Evolutionary conservation across 2,113 vertebrate species (phyloP), one percentile per base, ranked within the genome.

Genomic region (Tragelaphus buxtoni): DNA sequence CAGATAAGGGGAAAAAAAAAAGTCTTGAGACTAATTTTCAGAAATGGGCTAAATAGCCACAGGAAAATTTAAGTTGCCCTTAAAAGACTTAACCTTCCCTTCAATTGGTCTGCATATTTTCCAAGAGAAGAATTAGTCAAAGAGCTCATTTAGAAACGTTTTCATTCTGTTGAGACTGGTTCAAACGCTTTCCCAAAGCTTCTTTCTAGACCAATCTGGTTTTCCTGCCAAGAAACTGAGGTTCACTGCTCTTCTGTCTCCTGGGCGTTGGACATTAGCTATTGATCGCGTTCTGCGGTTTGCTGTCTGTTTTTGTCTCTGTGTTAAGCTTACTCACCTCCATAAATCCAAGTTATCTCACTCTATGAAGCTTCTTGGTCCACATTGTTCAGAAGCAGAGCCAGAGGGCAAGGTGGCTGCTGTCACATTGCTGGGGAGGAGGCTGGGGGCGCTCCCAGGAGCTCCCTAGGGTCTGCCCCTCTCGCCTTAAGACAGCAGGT

Each of bases 381-480:
- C 89, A 91, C 83, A 51, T 60, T 94, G 97, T 97, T 39, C 51
- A 95, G 96, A 98, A 97, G 82, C 72, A 96, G 89, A 53, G 53
- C 86, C 79, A 51, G 65, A 96, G 94, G 84, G 95, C 96, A 96
- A 97, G 94, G 97, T 84, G 97, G 95, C 84, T 98, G 94, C 79
- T 32, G 3, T 96, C 95, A 85, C 42, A 39, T 81, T n/a, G 30
- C 87, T 72, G 22, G 26, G 76, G 69, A 0, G 0, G 90, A 90
- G 55, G 97, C 84, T 87, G 93, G 96, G 95, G 98, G 91, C 82
- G 87, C 53, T 39, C 53, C 65, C 39, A 49, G 77, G 39, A 39
- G 63, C 85, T 97, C 45, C 69, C 3, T 20, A 55, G 88, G 39
- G 74, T 88, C n/a, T 3, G 76, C 49, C 13, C 20, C 95, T 97